These are phyloP conservation scores for Suillia variegata DNA, from an alignment of 2,888 invertebrate species.

Conservation along the genomic window DNA sequence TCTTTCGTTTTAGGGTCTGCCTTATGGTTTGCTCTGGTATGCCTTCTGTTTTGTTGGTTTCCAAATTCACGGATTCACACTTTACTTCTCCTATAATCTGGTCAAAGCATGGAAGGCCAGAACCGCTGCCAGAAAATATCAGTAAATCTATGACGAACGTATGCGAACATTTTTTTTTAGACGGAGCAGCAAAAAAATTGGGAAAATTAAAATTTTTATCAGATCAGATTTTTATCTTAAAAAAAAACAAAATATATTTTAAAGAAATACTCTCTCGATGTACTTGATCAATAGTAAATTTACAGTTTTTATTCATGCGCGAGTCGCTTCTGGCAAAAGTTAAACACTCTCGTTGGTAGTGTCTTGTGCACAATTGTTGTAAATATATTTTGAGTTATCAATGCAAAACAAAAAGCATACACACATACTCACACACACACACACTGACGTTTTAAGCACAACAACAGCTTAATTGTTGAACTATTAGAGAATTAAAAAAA, in stretches of 20 bases:
- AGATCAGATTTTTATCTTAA: no score
- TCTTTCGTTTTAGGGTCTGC: constrained; percentile 73
- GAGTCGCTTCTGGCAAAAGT: no score
- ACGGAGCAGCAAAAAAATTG: background rate
- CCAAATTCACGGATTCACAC: constrained; percentile 87
- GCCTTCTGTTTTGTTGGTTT: constrained; percentile 84
- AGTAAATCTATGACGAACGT: no score
- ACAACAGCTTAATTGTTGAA: background rate
- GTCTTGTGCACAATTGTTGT: no score
- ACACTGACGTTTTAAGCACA: background rate
- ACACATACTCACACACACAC: background rate
- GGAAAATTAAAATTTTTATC: background rate
- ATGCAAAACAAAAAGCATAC: background rate
- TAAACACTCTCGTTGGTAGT: no score
- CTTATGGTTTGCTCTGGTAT: constrained; percentile 92
- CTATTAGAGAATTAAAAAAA: no score
- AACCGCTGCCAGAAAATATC: constrained; percentile 71
- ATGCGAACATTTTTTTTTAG: no score
- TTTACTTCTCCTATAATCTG: constrained; percentile 83
- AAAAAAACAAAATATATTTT: no score
- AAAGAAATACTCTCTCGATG: no score
- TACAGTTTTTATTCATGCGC: no score
- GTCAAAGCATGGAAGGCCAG: constrained; percentile 82
- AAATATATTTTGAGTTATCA: no score
- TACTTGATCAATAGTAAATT: no score